Evolutionary conservation across 2,888 invertebrate species (phyloP), one percentile per base, ranked within the genome.

Genomic region (Portevinia maculata): DNA sequence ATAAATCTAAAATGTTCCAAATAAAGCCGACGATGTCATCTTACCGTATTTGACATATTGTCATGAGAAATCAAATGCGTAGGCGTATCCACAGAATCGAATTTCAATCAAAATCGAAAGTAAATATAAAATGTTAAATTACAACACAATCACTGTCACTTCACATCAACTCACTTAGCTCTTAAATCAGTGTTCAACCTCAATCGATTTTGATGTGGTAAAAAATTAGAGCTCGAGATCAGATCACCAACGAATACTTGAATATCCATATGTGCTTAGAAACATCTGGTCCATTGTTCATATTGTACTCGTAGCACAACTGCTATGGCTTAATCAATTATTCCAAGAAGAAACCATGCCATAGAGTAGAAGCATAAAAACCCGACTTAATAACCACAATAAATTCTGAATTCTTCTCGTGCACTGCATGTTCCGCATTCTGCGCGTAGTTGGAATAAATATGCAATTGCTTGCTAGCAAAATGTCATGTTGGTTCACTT

Each of bases 401-500:
- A 24, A 59, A 70, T 69, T 59, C 44, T 64, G 11, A 39, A 64
- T 69, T 69, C 60, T 57, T 69, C 55, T 44, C 62, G 32, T 17
- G 19, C 41, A 57, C 21, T 74, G 41, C 50, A 53, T 5, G 30
- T 15, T 83, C 81, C 81, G 81, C 81, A 71, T 83, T 71, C 69
- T 59, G 17, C 48, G 15, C 17, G 37, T 52, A 60, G 48, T 60
- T 67, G 41, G 24, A 76, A 75, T 64, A 21, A 64, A 62, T 62
- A 50, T 48, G 39, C 41, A 57, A 41, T 24, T 17, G 32, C 17
- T 37, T 34, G 37, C 9, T 17, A 15, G 11, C n/a, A 57, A 30
- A 57, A 70, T n/a, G 19, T n/a, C 50, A 78, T 17, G n/a, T 24
- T 19, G 8, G 34, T 52, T 64, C 37, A 37, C 50, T 78, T 78